Base-by-base conservation (phyloP, 1,140 invertebrate species). In the Carcinoscorpius rotundicauda region DNA sequence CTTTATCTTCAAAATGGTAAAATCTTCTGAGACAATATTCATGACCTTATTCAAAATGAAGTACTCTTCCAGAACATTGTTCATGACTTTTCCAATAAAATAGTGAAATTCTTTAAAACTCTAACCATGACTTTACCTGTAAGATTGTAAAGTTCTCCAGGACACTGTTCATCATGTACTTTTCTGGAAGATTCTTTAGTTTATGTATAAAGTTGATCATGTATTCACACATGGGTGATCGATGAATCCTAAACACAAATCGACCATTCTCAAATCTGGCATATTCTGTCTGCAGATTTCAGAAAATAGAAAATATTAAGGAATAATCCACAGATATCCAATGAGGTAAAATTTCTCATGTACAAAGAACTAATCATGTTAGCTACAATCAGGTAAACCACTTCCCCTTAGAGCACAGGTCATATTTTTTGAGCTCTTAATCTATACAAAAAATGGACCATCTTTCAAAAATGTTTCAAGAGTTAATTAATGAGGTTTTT, bases 151-250 rank as follows among this genome's bases (percentile, higher is more conserved):
- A 99, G 79, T 99, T 98, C 82, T 99, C 97, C 70, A 99, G 84
- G 62, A 99, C 97, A 80, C 92, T 97, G 81, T 99, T 99, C 95
- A 98, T 99, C 92, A 98, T 97, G 78, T 97, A 97, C 81, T 97
- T 97, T 82, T 98, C 94, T 70, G 95, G 95, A 74, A 98, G 81
- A 79, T 95, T 91, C 80, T 97, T 97, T 67, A 99, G 83, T 82
- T 98, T 98, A 79, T 97, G 92, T 75, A 99, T 98, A 78, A 99
- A 98, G 80, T 97, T 97, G 75, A 98, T 97, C 95, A 99, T 99
- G 78, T 99, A 99, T 80, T 99, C 97, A 83, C 97, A 99, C 96
- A 99, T 98, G 3, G 96, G 94, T 66, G 95, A 98, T 68, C 94
- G 85, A 75, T 94, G 88, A 72, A 99, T 96, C 72, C 93, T 86